These are phyloP conservation scores for Anthopleura xanthogrammica DNA, from an alignment of 92 coral and sea anemone genomes.

Conservation along the genomic window DNA sequence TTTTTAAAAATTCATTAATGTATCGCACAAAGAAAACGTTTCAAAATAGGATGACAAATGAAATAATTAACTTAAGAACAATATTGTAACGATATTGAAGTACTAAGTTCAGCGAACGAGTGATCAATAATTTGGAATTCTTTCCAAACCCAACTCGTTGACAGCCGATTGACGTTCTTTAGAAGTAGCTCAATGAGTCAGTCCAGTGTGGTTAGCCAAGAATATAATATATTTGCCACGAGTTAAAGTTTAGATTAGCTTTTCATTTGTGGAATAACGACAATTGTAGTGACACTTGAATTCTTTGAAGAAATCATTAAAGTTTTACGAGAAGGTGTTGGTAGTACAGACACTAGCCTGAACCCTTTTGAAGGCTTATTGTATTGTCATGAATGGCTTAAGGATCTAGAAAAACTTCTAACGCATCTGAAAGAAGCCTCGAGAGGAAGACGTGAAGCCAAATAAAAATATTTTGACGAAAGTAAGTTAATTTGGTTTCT, in stretches of 20 bases:
- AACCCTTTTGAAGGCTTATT: not conserved
- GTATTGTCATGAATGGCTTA: not conserved
- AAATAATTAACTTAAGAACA: not conserved
- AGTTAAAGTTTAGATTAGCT: not conserved
- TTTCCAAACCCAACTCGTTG: not conserved
- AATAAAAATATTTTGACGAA: not conserved
- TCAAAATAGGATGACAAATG: not conserved
- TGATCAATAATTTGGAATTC: not conserved
- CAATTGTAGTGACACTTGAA: not conserved
- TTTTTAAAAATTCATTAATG: not conserved
- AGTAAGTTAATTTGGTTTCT: not conserved
- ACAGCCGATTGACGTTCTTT: not conserved
- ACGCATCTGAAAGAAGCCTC: not conserved
- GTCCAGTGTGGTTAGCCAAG: not conserved
- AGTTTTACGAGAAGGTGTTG: not conserved
- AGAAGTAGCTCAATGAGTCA: not conserved
- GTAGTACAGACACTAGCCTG: not conserved
- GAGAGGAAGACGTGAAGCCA: not conserved
- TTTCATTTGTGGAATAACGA: not conserved
- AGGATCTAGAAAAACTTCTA: not conserved
- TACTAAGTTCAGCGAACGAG: not conserved
- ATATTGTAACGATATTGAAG: not conserved
- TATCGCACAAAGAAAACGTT: not conserved
- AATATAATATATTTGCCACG: not conserved
- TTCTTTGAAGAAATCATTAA: not conserved